phyloP scores from a whole-genome alignment of 2,888 invertebrate genomes.

The Xestoiulus laeticollis region DNA sequence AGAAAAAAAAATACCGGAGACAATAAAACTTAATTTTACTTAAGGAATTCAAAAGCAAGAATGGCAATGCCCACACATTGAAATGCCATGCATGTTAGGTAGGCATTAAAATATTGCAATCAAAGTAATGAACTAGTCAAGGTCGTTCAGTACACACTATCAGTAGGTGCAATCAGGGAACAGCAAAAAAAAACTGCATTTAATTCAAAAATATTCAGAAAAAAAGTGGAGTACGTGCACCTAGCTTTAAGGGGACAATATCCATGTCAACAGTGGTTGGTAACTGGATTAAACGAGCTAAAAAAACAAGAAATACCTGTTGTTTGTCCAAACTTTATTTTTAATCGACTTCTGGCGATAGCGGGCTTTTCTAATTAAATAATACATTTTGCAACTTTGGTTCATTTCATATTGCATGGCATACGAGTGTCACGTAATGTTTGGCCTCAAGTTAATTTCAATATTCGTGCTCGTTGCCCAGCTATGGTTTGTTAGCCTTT shows the following conservation, averaged over 20 bases:
- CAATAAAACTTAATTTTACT: background rate
- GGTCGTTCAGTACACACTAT: background rate
- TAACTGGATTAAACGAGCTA: slow-evolving; percentile 3
- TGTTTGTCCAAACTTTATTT: background rate
- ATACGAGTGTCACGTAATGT: background rate
- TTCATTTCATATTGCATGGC: background rate
- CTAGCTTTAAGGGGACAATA: slow-evolving; percentile 15
- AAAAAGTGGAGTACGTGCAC: background rate
- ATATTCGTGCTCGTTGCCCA: background rate
- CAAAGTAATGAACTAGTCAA: slow-evolving; percentile 29
- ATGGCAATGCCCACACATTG: background rate
- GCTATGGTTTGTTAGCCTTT: background rate
- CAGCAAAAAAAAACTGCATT: background rate
- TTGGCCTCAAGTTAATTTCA: slow-evolving; percentile 20
- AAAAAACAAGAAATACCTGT: slow-evolving; percentile 20
- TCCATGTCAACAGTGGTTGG: slow-evolving; percentile 19
- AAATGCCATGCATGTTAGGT: background rate
- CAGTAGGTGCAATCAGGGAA: background rate
- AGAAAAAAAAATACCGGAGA: background rate
- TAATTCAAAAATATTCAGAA: slow-evolving; percentile 31
- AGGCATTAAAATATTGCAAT: slow-evolving; percentile 21
- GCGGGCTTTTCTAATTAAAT: background rate
- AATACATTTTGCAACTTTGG: background rate
- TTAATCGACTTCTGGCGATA: background rate
- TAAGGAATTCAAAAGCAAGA: background rate